Evolutionary conservation across 35 echinoderm and acorn worm species (phyloP), one percentile per base, ranked within the genome.

Genomic region (Anneissia japonica): DNA sequence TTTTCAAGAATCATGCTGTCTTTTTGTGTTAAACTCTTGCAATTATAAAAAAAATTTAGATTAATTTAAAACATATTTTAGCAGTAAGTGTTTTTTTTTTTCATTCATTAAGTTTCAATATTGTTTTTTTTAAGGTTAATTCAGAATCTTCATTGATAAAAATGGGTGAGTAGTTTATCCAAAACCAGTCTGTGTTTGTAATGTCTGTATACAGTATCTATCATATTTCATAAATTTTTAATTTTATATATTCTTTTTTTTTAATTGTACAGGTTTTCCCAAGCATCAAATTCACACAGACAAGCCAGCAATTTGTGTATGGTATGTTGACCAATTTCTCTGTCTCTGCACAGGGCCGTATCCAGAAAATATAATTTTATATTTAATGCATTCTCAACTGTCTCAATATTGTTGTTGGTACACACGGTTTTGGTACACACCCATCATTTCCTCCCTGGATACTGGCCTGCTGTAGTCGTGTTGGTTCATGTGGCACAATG

Each of bases 291-390:
- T 97, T 0, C 92, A 97, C 84, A 93, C 95, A 77, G 95, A 97
- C 34, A 97, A 93, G 41, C 95, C 91, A 0, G 93, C 95, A 12
- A 91, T 97, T 92, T 97, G 95, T 84, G 93, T 97, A 88, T 97
- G 95, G 95, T 93, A 73, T 83, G 95, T 76, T 46, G 14, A 35
- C n/a, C n/a, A n/a, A n/a, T n/a, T n/a, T n/a, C n/a, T n/a, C n/a
- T n/a, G n/a, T n/a, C n/a, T n/a, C n/a, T n/a, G n/a, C n/a, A n/a
- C n/a, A n/a, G n/a, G n/a, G n/a, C n/a, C n/a, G n/a, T n/a, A n/a
- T n/a, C n/a, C n/a, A n/a, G n/a, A n/a, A n/a, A n/a, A n/a, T n/a
- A n/a, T n/a, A n/a, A n/a, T n/a, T n/a, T n/a, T n/a, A n/a, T n/a
- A n/a, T n/a, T n/a, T n/a, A n/a, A n/a, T n/a, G n/a, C n/a, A n/a